phyloP scores from a whole-genome alignment of 1,140 invertebrate genomes.

The Ephestia elutella region DNA sequence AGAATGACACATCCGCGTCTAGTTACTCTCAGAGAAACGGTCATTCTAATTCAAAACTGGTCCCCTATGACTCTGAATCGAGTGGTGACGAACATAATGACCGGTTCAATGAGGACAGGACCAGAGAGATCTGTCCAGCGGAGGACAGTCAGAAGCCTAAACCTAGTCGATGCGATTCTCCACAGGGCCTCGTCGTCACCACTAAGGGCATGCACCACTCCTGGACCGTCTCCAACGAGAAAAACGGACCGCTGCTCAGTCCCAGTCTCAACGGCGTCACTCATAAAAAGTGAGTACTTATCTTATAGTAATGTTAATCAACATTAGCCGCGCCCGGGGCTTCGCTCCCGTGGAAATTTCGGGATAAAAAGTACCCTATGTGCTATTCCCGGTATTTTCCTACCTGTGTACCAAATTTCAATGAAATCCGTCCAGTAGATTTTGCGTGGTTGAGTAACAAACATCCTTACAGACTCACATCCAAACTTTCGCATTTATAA shows the following conservation, averaged over 20 bases:
- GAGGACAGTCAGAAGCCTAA: conserved; percentile 34
- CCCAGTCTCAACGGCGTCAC: conserved; percentile 67
- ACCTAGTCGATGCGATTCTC: conserved; percentile 41
- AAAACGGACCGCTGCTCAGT: conserved; percentile 55
- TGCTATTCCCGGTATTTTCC: no score
- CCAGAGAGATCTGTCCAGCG: conserved; percentile 22
- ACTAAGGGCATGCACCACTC: conserved; percentile 67
- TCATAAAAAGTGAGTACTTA: conserved; percentile 59
- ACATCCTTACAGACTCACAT: no score
- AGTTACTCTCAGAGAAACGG: conserved; percentile 42
- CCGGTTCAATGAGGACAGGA: conserved; percentile 34
- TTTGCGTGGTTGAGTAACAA: no score
- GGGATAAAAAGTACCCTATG: no score
- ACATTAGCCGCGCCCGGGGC: no score
- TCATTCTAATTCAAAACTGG: conserved; percentile 42
- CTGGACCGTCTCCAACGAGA: conserved; percentile 71
- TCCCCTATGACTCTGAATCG: conserved; percentile 66
- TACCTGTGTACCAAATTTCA: no score
- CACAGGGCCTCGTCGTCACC: conserved; percentile 50
- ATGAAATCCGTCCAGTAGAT: no score
- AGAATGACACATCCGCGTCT: conserved; percentile 31
- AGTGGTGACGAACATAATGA: conserved; percentile 55
- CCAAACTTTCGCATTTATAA: no score
- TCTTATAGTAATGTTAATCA: background rate
- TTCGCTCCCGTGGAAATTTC: no score